phyloP scores from a whole-genome alignment of 2,888 invertebrate genomes.

The Agonopterix heracliana region DNA sequence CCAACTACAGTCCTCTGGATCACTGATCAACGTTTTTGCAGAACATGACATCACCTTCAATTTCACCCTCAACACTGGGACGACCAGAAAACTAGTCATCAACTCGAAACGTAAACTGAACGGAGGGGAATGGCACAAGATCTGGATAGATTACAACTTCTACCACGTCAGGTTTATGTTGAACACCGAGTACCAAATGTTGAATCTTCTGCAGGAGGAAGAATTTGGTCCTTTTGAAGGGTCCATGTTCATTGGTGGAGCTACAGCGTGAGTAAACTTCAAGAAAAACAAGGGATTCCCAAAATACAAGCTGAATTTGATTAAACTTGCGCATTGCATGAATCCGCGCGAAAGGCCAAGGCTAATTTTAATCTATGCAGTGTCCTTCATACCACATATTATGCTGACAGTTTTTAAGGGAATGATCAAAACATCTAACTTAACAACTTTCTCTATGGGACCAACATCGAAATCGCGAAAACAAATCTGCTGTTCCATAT shows the following conservation, averaged over 20 bases:
- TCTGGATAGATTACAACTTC: conserved; percentile 96
- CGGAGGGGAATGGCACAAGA: conserved; percentile 96
- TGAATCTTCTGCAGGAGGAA: conserved; percentile 88
- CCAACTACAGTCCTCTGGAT: too few relatives aligned
- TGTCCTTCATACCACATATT: too few relatives aligned
- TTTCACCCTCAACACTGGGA: conserved; percentile 90
- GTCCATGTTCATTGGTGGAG: conserved; percentile 95
- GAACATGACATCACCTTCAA: conserved; percentile 93
- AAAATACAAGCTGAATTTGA: too few relatives aligned
- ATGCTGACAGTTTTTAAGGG: too few relatives aligned
- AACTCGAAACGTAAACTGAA: conserved; percentile 89
- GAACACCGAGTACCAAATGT: conserved; percentile 92
- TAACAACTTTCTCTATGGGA: too few relatives aligned
- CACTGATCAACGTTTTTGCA: conserved; percentile 23
- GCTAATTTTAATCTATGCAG: too few relatives aligned
- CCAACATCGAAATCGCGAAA: too few relatives aligned
- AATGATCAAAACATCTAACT: too few relatives aligned
- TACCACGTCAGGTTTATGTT: conserved; percentile 96
- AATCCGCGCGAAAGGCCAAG: too few relatives aligned
- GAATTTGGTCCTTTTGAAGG: conserved; percentile 95
- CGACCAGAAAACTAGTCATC: conserved; percentile 87
- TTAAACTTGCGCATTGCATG: too few relatives aligned
- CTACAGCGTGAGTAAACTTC: conserved; percentile 84
- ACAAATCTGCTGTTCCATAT: too few relatives aligned
- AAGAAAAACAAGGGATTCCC: not conserved